phyloP scores from a whole-genome alignment of 2,113 vertebrate genomes.

The Pungitius pungitius region DNA sequence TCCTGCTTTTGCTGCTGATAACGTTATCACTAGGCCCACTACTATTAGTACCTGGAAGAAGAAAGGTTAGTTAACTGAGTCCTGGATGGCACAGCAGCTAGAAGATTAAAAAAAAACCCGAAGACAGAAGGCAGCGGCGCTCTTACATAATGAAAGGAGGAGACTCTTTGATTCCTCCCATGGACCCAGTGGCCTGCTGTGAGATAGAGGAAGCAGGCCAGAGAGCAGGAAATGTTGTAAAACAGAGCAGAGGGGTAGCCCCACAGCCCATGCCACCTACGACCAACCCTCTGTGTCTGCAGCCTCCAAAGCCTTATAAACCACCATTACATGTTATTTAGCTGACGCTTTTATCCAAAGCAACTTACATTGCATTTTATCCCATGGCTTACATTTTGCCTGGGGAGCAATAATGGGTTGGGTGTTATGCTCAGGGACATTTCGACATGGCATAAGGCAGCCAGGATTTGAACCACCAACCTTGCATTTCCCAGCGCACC shows the following conservation, averaged over 20 bases:
- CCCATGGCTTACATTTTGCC: too few relatives aligned
- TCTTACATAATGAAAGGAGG: slow-evolving; percentile 58
- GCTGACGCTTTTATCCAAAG: too few relatives aligned
- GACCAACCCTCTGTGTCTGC: slow-evolving; percentile 19
- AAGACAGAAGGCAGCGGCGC: slow-evolving; percentile 32
- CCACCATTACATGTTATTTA: too few relatives aligned
- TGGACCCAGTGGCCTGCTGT: slow-evolving; percentile 61
- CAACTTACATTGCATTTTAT: too few relatives aligned
- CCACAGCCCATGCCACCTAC: not conserved
- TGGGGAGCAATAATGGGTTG: too few relatives aligned
- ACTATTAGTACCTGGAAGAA: not conserved
- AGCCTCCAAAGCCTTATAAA: slow-evolving; percentile 31
- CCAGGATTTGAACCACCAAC: too few relatives aligned
- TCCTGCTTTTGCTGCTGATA: not conserved
- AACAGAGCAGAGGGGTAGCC: slow-evolving; percentile 38
- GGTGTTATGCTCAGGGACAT: too few relatives aligned
- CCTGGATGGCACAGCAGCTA: slow-evolving; percentile 3
- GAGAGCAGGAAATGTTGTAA: slow-evolving; percentile 58
- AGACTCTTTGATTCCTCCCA: slow-evolving; percentile 62
- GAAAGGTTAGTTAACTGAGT: not conserved
- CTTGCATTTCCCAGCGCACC: too few relatives aligned
- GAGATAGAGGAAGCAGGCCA: slow-evolving; percentile 64
- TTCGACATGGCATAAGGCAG: too few relatives aligned
- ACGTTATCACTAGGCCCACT: not conserved
- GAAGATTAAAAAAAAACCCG: slow-evolving; percentile 8